Conservation (phyloP, 2,797 vertebrate genomes). For the Sternarchorhynchus goeldii region DNA sequence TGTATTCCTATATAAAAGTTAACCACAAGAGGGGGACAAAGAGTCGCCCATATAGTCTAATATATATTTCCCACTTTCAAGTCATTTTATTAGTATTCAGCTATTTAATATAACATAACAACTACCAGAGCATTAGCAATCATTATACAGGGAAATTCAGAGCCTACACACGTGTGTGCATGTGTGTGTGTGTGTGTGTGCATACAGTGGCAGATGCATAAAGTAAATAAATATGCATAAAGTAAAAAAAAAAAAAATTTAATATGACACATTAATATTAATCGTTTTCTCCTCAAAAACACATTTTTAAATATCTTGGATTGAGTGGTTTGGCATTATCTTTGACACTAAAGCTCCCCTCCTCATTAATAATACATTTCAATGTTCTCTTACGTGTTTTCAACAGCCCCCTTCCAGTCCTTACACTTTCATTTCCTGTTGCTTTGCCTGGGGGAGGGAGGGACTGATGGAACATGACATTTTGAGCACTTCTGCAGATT, state of each 20-base stretch:
- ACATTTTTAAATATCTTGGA: neutral
- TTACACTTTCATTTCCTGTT: constrained; percentile 52
- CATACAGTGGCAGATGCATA: neutral
- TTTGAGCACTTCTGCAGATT: constrained; percentile 49
- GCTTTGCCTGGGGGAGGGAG: constrained; percentile 24
- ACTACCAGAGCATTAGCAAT: too few relatives aligned
- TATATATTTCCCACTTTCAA: too few relatives aligned
- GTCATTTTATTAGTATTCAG: too few relatives aligned
- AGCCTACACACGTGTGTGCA: too few relatives aligned
- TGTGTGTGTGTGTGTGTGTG: neutral
- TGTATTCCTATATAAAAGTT: neutral
- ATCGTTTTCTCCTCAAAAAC: neutral
- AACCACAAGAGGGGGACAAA: constrained; percentile 52
- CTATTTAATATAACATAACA: neutral
- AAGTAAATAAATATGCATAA: neutral
- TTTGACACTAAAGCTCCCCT: constrained; percentile 11
- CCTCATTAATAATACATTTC: constrained; percentile 44
- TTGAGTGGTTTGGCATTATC: constrained; percentile 17
- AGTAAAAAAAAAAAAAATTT: too few relatives aligned
- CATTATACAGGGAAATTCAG: too few relatives aligned
- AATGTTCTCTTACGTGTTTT: constrained; percentile 8
- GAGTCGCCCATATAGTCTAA: neutral
- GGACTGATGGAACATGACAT: constrained; percentile 53
- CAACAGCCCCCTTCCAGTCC: constrained; percentile 11
- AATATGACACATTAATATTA: neutral